Base-by-base conservation (phyloP, 1,140 invertebrate species). In the Scaptomyza montana region DNA sequence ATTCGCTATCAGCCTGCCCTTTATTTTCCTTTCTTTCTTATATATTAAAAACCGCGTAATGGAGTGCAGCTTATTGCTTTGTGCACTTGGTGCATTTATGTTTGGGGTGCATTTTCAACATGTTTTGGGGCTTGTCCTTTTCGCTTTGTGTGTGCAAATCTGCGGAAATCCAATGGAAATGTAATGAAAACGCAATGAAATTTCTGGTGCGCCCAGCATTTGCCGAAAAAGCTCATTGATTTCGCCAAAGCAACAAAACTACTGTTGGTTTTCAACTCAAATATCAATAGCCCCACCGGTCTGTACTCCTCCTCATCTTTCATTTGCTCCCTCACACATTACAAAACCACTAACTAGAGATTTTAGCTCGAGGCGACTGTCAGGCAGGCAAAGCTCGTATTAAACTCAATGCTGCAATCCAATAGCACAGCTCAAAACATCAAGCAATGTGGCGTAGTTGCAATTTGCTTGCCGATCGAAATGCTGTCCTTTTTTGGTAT, bases 61-160 rank as follows among this genome's bases (percentile, higher is more conserved):
- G 74, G 82, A 85, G 81, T 86, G 78, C 69, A 78, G 75, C 81
- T 86, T 86, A 85, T 75, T 85, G 80, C 77, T 64, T n/a, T 70
- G 57, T 74, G 74, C 65, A 76, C 57, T 80, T 46, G 33, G 33
- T 43, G 33, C 16, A 13, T 43, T 16, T 39, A 13, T 55, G n/a
- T 25, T 45, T 16, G 28, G 49, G 2, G 33, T n/a, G 30, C 30
- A 54, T 49, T 39, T 10, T 43, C n/a, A 36, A 36, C n/a, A 39
- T 45, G 53, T 51, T 51, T 59, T 16, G 64, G 3, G 39, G 12
- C 12, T n/a, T 43, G 39, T 43, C 19, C 19, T 59, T 28, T 4
- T 49, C 36, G 16, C 65, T 74, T 71, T 49, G 53, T 74, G 64
- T 67, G 60, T 72, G 50, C 77, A 77, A 77, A 71, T 66, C 41